Base-by-base conservation (phyloP, 1,140 invertebrate species). In the Druon quercuslanigerum region DNA sequence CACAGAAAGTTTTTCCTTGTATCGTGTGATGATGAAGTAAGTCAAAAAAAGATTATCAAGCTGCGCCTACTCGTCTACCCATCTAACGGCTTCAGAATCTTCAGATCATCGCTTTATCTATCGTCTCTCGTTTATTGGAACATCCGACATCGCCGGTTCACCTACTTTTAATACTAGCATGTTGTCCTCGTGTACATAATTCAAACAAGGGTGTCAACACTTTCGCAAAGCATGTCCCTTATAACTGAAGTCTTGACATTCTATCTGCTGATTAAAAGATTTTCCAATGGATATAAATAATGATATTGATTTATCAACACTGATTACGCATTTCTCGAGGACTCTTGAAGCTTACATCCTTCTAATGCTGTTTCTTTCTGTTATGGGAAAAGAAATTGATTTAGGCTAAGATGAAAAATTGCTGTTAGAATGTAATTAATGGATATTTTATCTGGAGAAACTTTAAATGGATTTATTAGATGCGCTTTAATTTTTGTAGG, bases 171-270 rank as follows among this genome's bases (percentile, higher is more conserved):
- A 60, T 25, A 60, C 20, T 9, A 25, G 20, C 25, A 60, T 25
- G 9, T 60, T 60, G 20, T 60, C 17, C 56, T 60, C 56, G 14
- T 16, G 13, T 25, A 60, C 56, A 60, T 16, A 60, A 60, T 33
- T 33, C 25, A 60, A 25, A 60, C 54, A 56, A 60, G 56, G 20
- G 33, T 60, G 20, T 60, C 56, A 33, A 60, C 56, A 60, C 56
- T 33, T 60, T 60, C 56, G 56, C 20, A 60, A 60, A 60, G 33
- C 56, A 3, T 25, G 19, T 60, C 56, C 33, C 9, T 60, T 60
- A 25, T 60, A 20, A 25, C 25, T 25, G 11, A 25, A 60, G 19
- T 60, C 33, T 60, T 13, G 56, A 12, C 5, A 60, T 60, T 60
- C 20, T 60, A 60, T 60, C 20, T 13, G 5, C 12, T 60, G 56